Base-by-base conservation (phyloP, 2,797 vertebrate species). In the Bothrops alternatus region DNA sequence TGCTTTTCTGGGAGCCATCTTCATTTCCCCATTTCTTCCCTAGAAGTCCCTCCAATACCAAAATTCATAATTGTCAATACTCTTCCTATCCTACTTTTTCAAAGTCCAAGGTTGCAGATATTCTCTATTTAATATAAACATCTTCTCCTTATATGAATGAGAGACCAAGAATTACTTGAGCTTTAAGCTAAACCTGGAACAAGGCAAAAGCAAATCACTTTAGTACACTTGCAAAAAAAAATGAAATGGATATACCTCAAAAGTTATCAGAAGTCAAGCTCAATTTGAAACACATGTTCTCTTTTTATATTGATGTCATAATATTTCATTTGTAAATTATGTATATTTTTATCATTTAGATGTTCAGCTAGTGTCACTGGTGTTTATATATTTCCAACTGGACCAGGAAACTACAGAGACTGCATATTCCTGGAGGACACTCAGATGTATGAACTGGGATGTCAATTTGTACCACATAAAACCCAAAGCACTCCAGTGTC, bases 331-430 rank as follows among this genome's bases (percentile, higher is more conserved):
- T 89, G 13, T 58, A 92, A 92, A 87, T n/a, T 89, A 90, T 73
- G n/a, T 69, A 11, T 60, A 23, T 89, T 20, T 92, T 89, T 58
- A 50, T 87, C 90, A 90, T 95, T 91, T 92, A 98, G 98, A 37
- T 98, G 98, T 94, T 96, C 96, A 1, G 93, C 89, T 93, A 37
- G 37, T 55, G 90, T 98, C 56, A 50, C 32, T 13, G 98, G 97
- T 82, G 0, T 13, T 28, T 90, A 78, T 28, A 0, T 0, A 90
- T 55, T 96, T 55, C 2, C 2, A 1, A 28, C 53, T 37, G 96
- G 95, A 60, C 57, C 86, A 0, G 94, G 96, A 82, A 65, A 91
- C 2, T 0, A 0, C 7, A 92, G 26, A 82, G 0, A 0, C 0
- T 98, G 98, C 90, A 82, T 0, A 47, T 0, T 2, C 0, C 91